These are phyloP conservation scores for Anastrepha ludens DNA, from an alignment of 1,140 invertebrate genomes.

Conservation along the genomic window DNA sequence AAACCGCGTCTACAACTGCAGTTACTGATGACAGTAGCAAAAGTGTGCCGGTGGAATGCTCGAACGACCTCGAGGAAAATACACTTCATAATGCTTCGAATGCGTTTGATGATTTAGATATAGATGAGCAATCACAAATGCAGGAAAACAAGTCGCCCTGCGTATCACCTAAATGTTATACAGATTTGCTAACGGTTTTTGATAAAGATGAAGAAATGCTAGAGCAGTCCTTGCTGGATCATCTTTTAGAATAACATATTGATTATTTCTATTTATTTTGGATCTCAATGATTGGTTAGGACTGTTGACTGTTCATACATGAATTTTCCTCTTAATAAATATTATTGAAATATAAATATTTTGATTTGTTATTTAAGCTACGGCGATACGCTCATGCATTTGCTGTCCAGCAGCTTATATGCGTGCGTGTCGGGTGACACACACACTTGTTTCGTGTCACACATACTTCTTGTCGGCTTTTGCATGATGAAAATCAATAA, in stretches of 20 bases:
- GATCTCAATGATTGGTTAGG: conserved; percentile 8
- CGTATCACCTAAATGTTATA: not conserved
- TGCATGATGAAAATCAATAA: too few species aligned
- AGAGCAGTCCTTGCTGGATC: not conserved
- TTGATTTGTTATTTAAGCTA: too few species aligned
- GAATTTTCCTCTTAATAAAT: too few species aligned
- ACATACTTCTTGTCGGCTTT: too few species aligned
- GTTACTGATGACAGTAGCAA: not conserved
- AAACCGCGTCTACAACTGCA: not conserved
- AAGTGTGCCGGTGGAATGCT: not conserved
- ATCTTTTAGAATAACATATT: conserved; percentile 13
- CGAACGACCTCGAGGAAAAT: not conserved
- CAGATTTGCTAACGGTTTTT: not conserved
- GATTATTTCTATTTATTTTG: not conserved
- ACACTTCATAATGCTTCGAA: not conserved
- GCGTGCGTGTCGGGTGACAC: too few species aligned
- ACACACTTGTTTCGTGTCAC: too few species aligned
- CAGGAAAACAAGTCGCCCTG: not conserved
- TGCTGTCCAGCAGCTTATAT: too few species aligned
- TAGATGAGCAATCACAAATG: too few species aligned
- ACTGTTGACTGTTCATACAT: too few species aligned
- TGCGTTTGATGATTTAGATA: not conserved
- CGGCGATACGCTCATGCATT: too few species aligned
- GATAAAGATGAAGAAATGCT: conserved; percentile 17
- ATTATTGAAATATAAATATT: too few species aligned